Base-by-base conservation (phyloP, 2,113 vertebrate species). In the Scomber colias region DNA sequence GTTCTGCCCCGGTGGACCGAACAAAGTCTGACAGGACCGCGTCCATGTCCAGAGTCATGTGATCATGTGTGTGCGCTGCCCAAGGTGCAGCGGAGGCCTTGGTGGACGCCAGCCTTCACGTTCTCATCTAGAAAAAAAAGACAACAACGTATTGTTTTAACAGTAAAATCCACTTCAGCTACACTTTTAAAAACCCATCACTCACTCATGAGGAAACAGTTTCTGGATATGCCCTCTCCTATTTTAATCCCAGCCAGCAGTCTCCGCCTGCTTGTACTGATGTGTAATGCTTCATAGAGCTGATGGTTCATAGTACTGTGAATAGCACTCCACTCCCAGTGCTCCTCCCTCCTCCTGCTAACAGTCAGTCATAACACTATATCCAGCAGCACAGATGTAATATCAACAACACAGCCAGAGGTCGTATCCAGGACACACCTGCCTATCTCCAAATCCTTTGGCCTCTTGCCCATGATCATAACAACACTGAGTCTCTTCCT, bases 1-100 rank as follows among this genome's bases (percentile, higher is more conserved):
- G 98, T 96, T 99, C 98, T 92, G 98, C 98, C 96, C 98, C 98
- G 0, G 98, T 99, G 96, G 98, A 99, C 96, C 97, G 97, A 97
- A 99, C 98, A 96, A 99, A 99, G 96, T 99, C 98, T 96, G 98
- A 99, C 96, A 99, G 97, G 97, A 99, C 98, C 90, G 98, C 96
- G 72, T 99, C 98, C 98, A 99, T 99, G 96, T 99, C 98, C 97
- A 99, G 97, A 95, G 97, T 99, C 98, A 98, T 99, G 96, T 93
- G 97, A 95, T 97, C 96, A 96, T 97, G 95, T 93, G 96, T 96
- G 91, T 94, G 95, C 78, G 96, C 96, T 95, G 96, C 96, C 96
- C 93, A 95, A 77, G 94, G 95, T 90, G 96, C 96, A 95, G 97
- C 96, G 82, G 96, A 92, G 96, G 95, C 63, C 94, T 96, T 96